These are phyloP conservation scores for Xenops minutus DNA, from an alignment of 2,797 vertebrate genomes.

Conservation along the genomic window DNA sequence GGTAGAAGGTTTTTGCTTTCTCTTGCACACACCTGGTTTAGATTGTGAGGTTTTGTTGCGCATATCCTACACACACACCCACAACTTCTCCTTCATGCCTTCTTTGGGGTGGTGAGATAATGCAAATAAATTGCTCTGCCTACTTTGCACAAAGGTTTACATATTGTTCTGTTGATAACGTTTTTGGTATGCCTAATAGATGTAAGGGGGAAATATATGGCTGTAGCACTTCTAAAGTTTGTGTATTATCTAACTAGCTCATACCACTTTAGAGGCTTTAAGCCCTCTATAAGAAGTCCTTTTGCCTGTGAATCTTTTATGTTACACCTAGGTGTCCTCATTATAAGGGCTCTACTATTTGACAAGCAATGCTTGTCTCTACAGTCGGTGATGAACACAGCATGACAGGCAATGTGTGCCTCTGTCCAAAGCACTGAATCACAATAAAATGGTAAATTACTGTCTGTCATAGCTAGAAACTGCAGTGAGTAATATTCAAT, in stretches of 20 bases:
- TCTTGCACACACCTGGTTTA: background rate
- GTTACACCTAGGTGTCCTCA: slow-evolving; percentile 68
- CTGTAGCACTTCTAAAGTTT: slow-evolving; percentile 33
- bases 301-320: slow-evolving; percentile 58
- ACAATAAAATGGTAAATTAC: slow-evolving; percentile 78
- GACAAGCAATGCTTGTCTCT: slow-evolving; percentile 69
- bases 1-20: background rate
- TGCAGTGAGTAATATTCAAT: slow-evolving; percentile 65
- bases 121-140: background rate
- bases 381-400: slow-evolving; percentile 68
- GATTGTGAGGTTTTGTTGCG: background rate
- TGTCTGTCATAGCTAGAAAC: slow-evolving; percentile 73
- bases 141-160: background rate
- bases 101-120: background rate
- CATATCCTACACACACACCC: fast-evolving
- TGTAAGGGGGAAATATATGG: background rate
- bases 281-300: slow-evolving; percentile 40
- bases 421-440: slow-evolving; percentile 77
- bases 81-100: background rate
- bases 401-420: slow-evolving; percentile 74
- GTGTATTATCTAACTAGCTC: slow-evolving; percentile 36
- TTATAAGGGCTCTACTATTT: slow-evolving; percentile 65
- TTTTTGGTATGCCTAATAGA: background rate
- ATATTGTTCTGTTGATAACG: background rate
- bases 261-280: slow-evolving; percentile 50